A percentile compares a stretch with the other conserved stretches of the same genome.
Conservation (phyloP, 2,113 vertebrate species). For the Erythrolamprus reginae region DNA sequence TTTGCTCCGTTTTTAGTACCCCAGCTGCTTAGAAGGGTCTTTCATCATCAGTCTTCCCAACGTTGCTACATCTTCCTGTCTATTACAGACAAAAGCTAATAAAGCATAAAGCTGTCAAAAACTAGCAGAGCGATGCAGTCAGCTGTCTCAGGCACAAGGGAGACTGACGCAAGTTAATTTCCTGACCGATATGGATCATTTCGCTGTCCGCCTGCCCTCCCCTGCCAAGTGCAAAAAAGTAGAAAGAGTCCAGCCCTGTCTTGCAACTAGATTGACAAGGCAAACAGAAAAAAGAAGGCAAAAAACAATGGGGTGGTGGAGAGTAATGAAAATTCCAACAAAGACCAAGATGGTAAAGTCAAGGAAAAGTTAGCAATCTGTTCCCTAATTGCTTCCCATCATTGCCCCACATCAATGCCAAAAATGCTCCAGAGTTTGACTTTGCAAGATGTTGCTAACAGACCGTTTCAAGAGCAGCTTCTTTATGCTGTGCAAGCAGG, state of each 20-base stretch:
- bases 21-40: not conserved
- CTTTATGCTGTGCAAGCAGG: not conserved
- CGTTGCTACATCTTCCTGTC: not conserved
- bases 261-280: not conserved
- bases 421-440: not conserved
- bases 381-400: not conserved
- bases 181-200: constrained; percentile 10
- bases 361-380: not conserved
- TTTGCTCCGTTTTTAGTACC: not conserved
- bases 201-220: not conserved
- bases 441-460: not conserved
- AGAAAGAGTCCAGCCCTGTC: not conserved
- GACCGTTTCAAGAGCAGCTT: not conserved
- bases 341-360: not conserved
- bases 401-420: not conserved
- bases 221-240: not conserved
- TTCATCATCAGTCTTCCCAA: not conserved
- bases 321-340: not conserved
- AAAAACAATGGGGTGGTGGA: not conserved
- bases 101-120: constrained; percentile 6
- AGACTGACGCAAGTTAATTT: constrained; percentile 17
- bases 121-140: not conserved
- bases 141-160: constrained; percentile 9
- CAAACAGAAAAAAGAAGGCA: not conserved
- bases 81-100: not conserved